Evolutionary conservation across 1,140 invertebrate genomes (phyloP).

Genomic region (Myzus persicae): DNA sequence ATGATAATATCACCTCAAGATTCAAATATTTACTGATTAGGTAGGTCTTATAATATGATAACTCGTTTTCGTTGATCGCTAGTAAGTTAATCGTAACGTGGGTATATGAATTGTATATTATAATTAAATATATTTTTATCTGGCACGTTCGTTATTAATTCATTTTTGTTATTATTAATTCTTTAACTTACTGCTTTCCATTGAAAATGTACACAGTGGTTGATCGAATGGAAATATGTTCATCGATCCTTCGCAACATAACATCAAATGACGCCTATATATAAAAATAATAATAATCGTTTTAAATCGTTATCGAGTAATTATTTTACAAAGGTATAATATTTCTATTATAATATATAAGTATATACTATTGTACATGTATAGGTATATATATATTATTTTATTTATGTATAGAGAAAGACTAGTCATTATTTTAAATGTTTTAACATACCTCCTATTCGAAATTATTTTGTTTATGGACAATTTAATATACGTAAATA

Average conservation of each 20-base stretch:
- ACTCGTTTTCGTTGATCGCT: neutral
- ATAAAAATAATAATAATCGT: no score
- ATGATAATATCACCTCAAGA: no score
- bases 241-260: constrained; percentile 89
- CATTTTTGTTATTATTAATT: neutral
- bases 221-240: constrained; percentile 96
- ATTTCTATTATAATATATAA: no score
- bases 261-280: constrained; percentile 81
- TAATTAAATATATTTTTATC: neutral
- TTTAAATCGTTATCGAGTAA: neutral
- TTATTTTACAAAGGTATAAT: neutral
- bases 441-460: neutral
- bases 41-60: no score
- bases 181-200: constrained; percentile 90
- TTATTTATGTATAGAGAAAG: neutral
- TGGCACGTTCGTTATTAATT: neutral
- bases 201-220: constrained; percentile 90
- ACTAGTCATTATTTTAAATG: neutral
- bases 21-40: no score
- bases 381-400: no score
- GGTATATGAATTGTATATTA: neutral
- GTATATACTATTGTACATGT: no score
- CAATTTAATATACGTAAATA: neutral
- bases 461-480: neutral
- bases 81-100: neutral